phyloP scores from a whole-genome alignment of 2,113 vertebrate genomes.

The Carassius carassius region DNA sequence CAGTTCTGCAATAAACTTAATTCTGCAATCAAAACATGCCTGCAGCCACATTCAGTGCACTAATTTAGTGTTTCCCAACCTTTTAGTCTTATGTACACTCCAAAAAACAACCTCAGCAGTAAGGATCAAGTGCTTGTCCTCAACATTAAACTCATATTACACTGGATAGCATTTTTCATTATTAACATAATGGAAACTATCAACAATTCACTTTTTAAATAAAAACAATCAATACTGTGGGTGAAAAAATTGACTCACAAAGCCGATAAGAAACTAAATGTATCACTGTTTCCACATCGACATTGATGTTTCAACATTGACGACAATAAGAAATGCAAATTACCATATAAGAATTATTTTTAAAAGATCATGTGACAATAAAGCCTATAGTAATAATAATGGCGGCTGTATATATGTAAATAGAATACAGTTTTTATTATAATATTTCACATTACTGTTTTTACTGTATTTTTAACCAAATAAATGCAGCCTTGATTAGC shows the following conservation, averaged over 20 bases:
- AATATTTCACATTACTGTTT: neutral
- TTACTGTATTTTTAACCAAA: neutral
- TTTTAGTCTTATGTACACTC: neutral
- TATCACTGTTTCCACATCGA: neutral
- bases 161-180: neutral
- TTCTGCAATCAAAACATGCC: neutral
- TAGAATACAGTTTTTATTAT: neutral
- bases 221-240: neutral
- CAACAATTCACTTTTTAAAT: neutral
- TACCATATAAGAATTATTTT: neutral
- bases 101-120: neutral
- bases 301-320: neutral
- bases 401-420: neutral
- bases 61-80: conserved; percentile 3
- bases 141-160: neutral
- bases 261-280: too few relatives aligned
- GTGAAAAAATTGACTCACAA: conserved; percentile 16
- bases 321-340: neutral
- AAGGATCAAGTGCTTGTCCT: neutral
- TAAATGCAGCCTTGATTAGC: neutral
- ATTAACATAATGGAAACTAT: neutral
- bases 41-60: neutral
- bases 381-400: neutral
- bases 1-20: neutral
- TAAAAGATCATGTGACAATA: neutral